Evolutionary conservation across 2,797 vertebrate genomes (phyloP).

Genomic region (Margarornis squamiger): DNA sequence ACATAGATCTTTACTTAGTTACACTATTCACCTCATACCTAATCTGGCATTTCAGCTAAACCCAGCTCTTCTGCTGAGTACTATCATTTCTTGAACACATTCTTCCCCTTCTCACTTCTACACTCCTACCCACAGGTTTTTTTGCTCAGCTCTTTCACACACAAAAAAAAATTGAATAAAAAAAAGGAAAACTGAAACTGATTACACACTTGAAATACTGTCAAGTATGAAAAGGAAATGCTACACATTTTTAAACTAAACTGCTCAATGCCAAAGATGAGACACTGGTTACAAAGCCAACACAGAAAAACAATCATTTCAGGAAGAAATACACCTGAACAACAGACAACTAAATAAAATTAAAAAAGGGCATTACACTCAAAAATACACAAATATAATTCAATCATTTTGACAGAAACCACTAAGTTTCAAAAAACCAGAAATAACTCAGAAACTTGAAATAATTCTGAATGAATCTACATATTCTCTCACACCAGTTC

Average conservation of each 20-base stretch:
- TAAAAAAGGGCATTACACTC: neutral
- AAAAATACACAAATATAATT: neutral
- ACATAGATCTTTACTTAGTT: neutral
- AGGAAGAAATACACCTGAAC: neutral
- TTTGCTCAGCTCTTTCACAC: neutral
- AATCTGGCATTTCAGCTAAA: constrained; percentile 29
- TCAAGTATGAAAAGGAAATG: constrained; percentile 17
- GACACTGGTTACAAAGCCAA: neutral
- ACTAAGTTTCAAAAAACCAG: neutral
- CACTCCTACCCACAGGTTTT: neutral
- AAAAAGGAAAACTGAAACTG: constrained; percentile 19
- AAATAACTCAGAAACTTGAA: neutral
- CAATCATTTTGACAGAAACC: neutral
- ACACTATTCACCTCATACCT: neutral
- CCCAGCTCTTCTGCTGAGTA: neutral
- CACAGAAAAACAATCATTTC: neutral
- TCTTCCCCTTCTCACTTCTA: neutral
- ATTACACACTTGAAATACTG: constrained; percentile 7
- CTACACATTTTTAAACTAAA: constrained; percentile 7
- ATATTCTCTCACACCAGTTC: neutral
- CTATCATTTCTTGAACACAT: neutral
- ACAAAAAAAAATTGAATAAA: neutral
- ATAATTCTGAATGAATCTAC: neutral
- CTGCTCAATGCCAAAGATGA: neutral
- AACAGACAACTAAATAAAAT: neutral